phyloP scores from a whole-genome alignment of 2,113 vertebrate genomes.

The Probosciger aterrimus region DNA sequence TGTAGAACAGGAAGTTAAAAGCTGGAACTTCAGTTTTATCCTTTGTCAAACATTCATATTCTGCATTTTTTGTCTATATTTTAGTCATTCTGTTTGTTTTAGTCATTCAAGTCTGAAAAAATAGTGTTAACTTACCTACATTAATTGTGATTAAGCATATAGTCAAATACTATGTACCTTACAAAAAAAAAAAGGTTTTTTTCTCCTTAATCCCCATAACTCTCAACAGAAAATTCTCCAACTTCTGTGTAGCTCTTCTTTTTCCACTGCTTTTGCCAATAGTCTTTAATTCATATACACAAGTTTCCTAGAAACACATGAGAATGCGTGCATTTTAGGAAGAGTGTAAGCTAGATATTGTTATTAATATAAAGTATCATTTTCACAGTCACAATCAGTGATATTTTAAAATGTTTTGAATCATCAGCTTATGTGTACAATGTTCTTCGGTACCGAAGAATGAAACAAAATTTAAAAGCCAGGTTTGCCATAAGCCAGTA shows the following conservation, averaged over 20 bases:
- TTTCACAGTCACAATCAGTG: neutral
- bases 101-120: neutral
- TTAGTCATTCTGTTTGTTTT: neutral
- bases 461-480: neutral
- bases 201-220: neutral
- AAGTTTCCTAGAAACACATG: neutral
- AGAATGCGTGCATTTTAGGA: neutral
- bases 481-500: neutral
- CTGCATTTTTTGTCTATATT: neutral
- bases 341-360: neutral
- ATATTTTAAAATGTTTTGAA: neutral
- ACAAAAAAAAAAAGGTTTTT: fast-evolving
- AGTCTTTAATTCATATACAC: neutral
- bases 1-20: neutral
- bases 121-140: neutral
- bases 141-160: neutral
- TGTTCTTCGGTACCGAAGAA: neutral
- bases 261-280: neutral
- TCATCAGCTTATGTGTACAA: neutral
- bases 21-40: neutral
- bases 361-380: neutral
- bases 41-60: neutral
- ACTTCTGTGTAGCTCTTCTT: neutral
- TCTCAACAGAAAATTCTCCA: neutral
- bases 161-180: neutral